Evolutionary conservation across 2,113 vertebrate species (phyloP), one percentile per base, ranked within the genome.

Genomic region (Anolis sagrei): DNA sequence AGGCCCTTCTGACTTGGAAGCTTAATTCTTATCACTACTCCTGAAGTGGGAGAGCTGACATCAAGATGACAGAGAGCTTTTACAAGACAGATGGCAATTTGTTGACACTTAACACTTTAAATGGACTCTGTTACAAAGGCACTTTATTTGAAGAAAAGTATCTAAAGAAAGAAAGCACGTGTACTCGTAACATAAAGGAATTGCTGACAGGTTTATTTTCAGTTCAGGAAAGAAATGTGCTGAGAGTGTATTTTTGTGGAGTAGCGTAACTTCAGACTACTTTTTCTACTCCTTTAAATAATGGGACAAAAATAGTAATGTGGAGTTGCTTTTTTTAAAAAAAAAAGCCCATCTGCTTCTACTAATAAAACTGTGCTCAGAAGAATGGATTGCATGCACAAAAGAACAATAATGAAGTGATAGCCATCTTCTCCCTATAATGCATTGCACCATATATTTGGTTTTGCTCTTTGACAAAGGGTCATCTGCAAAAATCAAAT

Each of bases 201-300:
- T 75, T 92, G 95, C 95, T 96, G 95, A 96, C 95, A 96, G 94
- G 94, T 94, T 96, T 95, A 95, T 95, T 94, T 95, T 91, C 89
- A 89, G 87, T 93, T 89, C 85, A 90, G 87, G 70, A 91, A 91
- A 93, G 84, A 91, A 92, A 93, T 94, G 89, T 93, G 96, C 96
- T 95, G 96, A 96, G 93, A 93, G 89, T 72, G 93, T 95, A 92
- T 96, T 96, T 97, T 95, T 95, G 85, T 94, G 93, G 95, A 91
- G 92, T 94, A 93, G 91, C 92, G 93, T 95, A 95, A 96, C 92
- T 94, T 94, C 88, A 66, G 86, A 91, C 94, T 98, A 97, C 96
- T 97, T 97, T 96, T 97, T 97, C 95, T 96, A 96, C 93, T 87
- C 92, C 88, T 91, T 93, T 92, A 92, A 92, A 88, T 83, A 83